Conservation (phyloP, 2,797 vertebrate species). For the Crax fasciolata region DNA sequence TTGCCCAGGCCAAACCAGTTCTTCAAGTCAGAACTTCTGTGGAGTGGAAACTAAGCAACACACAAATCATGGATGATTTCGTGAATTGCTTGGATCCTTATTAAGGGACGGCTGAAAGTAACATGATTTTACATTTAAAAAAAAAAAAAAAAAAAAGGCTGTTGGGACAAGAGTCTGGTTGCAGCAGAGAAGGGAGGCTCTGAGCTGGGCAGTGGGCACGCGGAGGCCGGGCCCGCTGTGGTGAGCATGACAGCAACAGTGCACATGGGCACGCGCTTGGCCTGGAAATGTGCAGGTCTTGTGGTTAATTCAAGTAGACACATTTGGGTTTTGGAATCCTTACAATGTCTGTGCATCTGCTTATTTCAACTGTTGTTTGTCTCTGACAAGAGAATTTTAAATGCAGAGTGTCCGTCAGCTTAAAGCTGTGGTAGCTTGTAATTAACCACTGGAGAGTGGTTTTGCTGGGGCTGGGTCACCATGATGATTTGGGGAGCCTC, state of each 20-base stretch:
- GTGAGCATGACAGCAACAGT: background rate
- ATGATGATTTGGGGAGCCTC: background rate
- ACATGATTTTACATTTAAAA: background rate
- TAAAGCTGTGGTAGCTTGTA: background rate
- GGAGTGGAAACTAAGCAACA: conserved; percentile 26
- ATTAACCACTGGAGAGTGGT: background rate
- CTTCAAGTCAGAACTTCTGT: conserved; percentile 61
- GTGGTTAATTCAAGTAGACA: conserved; percentile 41
- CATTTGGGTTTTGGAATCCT: conserved; percentile 56
- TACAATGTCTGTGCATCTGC: conserved; percentile 50
- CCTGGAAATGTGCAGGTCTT: conserved; percentile 56
- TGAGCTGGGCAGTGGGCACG: background rate
- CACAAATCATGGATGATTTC: background rate
- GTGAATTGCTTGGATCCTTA: conserved; percentile 20
- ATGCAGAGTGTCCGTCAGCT: accelerated
- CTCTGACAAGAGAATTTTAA: background rate
- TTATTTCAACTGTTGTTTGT: conserved; percentile 44
- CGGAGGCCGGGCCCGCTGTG: background rate
- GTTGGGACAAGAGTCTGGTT: background rate
- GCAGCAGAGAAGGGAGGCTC: background rate
- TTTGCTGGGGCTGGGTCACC: background rate
- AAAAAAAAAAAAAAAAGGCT: background rate
- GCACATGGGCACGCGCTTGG: background rate
- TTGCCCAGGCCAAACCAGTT: conserved; percentile 65
- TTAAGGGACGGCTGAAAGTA: background rate